Base-by-base conservation (phyloP, 2,888 invertebrate species). In the Oxystoma pomonae region DNA sequence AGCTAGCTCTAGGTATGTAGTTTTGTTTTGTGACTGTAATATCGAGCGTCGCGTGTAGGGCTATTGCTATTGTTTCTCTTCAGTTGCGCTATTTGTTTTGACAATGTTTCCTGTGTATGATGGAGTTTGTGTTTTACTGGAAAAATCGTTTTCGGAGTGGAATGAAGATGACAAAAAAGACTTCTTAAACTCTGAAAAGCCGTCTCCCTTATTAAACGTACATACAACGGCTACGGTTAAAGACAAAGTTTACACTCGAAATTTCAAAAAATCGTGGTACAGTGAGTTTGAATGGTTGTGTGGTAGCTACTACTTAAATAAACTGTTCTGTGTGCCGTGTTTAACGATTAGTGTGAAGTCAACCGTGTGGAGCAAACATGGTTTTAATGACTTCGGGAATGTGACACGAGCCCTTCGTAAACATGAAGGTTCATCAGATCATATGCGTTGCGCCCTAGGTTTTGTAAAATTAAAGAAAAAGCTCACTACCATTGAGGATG, bases 301-400 rank as follows among this genome's bases (percentile, higher is more conserved):
- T 18, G 60, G 63, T 16, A 60, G 63, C 52, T 19, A 56, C 12
- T 22, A 49, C 52, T 53, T 57, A 18, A 56, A 56, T 20, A 59
- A 56, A 56, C 55, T 63, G n/a, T 35, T 63, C 51, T 60, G 60
- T 56, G 55, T 51, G 59, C 59, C 60, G 1, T 60, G 56, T 64
- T 19, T 57, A 55, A n/a, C 58, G 16, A 20, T 57, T 58, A n/a
- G n/a, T 9, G 18, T 22, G 51, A 20, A 58, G 18, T 16, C 22
- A 9, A 16, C 20, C 17, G 51, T 57, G 3, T 62, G 53, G 58
- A 58, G 52, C 49, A 58, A 57, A 52, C 16, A n/a, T 16, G 61
- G 61, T 9, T 62, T 58, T 52, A 35, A 16, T n/a, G 52, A 58
- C 49, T 58, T 60, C 18, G 55, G 16, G 16, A 60, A 57, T 59